These are phyloP conservation scores for Blera fallax DNA, from an alignment of 2,888 invertebrate genomes.

Conservation along the genomic window DNA sequence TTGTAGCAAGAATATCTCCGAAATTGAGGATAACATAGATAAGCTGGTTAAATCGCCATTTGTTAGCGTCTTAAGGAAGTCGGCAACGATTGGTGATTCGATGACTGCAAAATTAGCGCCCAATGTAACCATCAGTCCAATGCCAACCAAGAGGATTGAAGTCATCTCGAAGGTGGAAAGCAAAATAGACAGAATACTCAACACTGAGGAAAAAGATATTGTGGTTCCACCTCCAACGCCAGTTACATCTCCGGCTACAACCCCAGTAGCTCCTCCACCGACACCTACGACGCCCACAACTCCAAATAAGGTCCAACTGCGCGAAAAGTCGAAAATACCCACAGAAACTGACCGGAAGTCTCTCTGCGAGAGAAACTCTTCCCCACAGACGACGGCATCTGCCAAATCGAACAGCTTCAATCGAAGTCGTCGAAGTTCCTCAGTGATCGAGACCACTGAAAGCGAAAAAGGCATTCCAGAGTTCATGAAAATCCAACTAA, in stretches of 20 bases:
- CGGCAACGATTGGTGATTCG: slow-evolving; percentile 74
- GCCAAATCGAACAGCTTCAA: slow-evolving; percentile 73
- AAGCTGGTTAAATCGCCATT: slow-evolving; percentile 79
- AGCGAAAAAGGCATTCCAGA: slow-evolving; percentile 83
- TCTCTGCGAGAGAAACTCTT: slow-evolving; percentile 47
- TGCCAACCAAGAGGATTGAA: slow-evolving; percentile 44
- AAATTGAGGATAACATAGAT: slow-evolving; percentile 80
- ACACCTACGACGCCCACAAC: slow-evolving; percentile 39
- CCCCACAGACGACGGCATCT: slow-evolving; percentile 38
- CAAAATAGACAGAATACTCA: slow-evolving; percentile 56
- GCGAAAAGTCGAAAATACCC: slow-evolving; percentile 68
- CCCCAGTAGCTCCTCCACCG: slow-evolving; percentile 53
- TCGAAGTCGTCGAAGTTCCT: slow-evolving; percentile 75
- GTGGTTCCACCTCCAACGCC: slow-evolving; percentile 18
- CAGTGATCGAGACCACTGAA: slow-evolving; percentile 72
- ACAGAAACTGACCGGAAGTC: slow-evolving; percentile 73
- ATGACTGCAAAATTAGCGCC: slow-evolving; percentile 52
- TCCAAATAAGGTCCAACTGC: slow-evolving; percentile 59
- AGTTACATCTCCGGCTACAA: slow-evolving; percentile 25
- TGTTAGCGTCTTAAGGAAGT: slow-evolving; percentile 79
- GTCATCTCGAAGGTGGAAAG: slow-evolving; percentile 42
- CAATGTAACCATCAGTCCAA: slow-evolving; percentile 55
- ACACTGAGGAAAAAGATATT: slow-evolving; percentile 31
- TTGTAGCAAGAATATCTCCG: slow-evolving; percentile 76
- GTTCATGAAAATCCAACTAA: slow-evolving; percentile 87